Evolutionary conservation across 2,888 invertebrate genomes (phyloP).

Genomic region (Exocentrus adspersus): DNA sequence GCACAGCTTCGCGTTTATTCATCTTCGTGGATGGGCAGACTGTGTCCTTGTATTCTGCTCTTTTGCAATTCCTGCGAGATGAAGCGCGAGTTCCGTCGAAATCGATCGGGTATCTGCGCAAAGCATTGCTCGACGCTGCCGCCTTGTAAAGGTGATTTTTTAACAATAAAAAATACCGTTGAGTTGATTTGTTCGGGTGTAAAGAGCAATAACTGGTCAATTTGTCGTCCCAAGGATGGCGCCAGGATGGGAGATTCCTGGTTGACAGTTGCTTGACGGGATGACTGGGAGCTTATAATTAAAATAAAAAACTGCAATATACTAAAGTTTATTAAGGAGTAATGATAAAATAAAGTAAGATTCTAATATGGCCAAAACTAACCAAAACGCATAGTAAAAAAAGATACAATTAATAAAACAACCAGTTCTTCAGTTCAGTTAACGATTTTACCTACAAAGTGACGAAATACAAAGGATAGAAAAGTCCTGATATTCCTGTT

Average conservation of each 20-base stretch:
- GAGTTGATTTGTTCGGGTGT: no score
- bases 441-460: slow-evolving; percentile 9
- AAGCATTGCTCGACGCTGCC: not conserved
- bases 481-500: slow-evolving; percentile 23
- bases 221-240: no score
- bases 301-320: not conserved
- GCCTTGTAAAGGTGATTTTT: no score
- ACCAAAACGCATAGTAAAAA: slow-evolving; percentile 11
- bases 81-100: slow-evolving; percentile 21
- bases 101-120: slow-evolving; percentile 39
- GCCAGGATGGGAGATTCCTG: no score
- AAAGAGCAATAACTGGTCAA: no score
- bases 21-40: no score
- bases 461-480: slow-evolving; percentile 32
- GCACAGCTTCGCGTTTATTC: no score
- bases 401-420: slow-evolving; percentile 4
- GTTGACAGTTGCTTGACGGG: no score
- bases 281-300: no score
- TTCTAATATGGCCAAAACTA: slow-evolving; percentile 20
- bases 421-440: slow-evolving; percentile 3
- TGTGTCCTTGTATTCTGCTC: not conserved
- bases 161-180: no score
- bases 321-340: slow-evolving; percentile 15
- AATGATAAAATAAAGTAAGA: slow-evolving; percentile 15
- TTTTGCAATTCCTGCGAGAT: slow-evolving; percentile 21